Evolutionary conservation across 2,888 invertebrate species (phyloP).

Genomic region (Apodemia zela): DNA sequence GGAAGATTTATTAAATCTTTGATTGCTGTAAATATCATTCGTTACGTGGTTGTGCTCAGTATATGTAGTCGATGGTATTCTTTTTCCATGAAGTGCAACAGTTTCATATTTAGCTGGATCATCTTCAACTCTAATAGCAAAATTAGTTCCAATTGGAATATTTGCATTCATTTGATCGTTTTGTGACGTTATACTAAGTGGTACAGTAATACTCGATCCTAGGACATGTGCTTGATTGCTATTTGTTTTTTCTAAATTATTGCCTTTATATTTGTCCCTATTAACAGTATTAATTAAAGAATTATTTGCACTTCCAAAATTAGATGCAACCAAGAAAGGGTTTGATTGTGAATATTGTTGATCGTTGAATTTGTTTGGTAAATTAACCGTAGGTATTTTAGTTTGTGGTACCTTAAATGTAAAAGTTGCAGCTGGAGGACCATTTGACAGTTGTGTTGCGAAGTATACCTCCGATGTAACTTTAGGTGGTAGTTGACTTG

Average conservation of each 20-base stretch:
- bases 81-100: slow-evolving; percentile 49
- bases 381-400: slow-evolving; percentile 16
- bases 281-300: slow-evolving; percentile 43
- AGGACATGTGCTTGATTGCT: slow-evolving; percentile 52
- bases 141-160: slow-evolving; percentile 73
- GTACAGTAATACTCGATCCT: slow-evolving; percentile 62
- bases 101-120: slow-evolving; percentile 51
- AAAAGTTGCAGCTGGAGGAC: slow-evolving; percentile 60
- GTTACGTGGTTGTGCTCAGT: slow-evolving; percentile 42
- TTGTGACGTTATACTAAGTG: slow-evolving; percentile 49
- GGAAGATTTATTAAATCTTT: slow-evolving; percentile 19
- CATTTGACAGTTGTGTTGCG: slow-evolving; percentile 63
- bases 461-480: slow-evolving; percentile 75
- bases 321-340: slow-evolving; percentile 41
- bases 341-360: slow-evolving; percentile 30
- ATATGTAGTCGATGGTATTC: slow-evolving; percentile 43
- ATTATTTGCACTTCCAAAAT: slow-evolving; percentile 48
- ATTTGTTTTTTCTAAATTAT: slow-evolving; percentile 44
- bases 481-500: slow-evolving; percentile 61
- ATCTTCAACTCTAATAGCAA: slow-evolving; percentile 73
- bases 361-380: slow-evolving; percentile 11
- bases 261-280: slow-evolving; percentile 51
- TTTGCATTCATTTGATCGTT: slow-evolving; percentile 59
- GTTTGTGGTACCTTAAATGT: slow-evolving; percentile 61
- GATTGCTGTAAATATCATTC: slow-evolving; percentile 21